Evolutionary conservation across 1,140 invertebrate species (phyloP), one percentile per base, ranked within the genome.

Genomic region (Leguminivora glycinivorella): DNA sequence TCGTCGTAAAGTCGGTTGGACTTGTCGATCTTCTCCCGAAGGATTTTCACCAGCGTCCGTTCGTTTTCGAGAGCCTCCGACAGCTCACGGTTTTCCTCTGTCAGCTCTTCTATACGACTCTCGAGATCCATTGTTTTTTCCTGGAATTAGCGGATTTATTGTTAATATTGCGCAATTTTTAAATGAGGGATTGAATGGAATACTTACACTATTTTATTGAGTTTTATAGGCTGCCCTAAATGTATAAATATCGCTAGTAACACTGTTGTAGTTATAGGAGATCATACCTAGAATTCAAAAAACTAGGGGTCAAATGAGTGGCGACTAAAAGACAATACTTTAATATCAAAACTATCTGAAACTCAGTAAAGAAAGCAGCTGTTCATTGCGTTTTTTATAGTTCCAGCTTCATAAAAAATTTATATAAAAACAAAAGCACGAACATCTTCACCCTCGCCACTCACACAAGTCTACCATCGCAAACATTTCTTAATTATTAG

Each of bases 31-130:
- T 86, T 87, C 52, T 86, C 88, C 14, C 72, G 75, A 1, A 92
- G 69, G 14, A 83, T 83, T 70, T 80, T 79, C 47, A 88, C 84
- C 17, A 88, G 69, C 1, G 78, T 80, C 25, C 85, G 70, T 67
- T 90, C 88, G 19, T 83, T 91, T 72, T 92, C 90, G 25, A 93
- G 70, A 0, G 92, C 85, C 4, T 82, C 80, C 17, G 81, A 78
- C 31, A 93, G 70, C 17, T 87, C 76, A 17, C 77, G 82, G 40
- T 93, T 92, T 72, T 93, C 88, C 68, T 90, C 85, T 0, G 79
- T 83, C 1, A 93, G 85, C 10, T 34, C 70, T 73, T 87, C 79
- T 17, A 91, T 82, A 4, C 82, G 80, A 19, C 43, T 80, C 71
- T 89, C 83, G 47, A 89, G 68, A 1, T 83, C 84, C 80, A 88